Percentiles rank a stretch among this genome's conserved stretches.
Conservation (phyloP, 2,113 vertebrate genomes). For the Platichthys flesus region DNA sequence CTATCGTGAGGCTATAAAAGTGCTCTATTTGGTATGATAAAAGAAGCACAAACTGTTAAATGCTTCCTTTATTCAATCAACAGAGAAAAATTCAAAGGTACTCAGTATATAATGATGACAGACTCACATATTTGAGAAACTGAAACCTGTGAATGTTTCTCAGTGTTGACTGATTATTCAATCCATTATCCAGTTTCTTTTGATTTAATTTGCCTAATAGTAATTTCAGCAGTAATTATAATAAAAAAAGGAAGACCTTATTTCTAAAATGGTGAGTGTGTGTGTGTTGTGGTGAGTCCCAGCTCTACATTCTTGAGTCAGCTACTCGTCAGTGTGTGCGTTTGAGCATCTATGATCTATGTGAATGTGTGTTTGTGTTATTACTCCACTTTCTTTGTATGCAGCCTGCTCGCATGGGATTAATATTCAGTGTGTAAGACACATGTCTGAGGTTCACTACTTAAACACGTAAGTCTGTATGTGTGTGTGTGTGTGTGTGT, state of each 20-base stretch:
- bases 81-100: no score
- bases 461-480: slow-evolving; percentile 1
- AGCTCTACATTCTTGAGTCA: not conserved
- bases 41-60: not conserved
- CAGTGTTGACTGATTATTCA: not conserved
- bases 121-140: no score
- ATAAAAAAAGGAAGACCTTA: not conserved
- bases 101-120: no score
- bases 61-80: no score
- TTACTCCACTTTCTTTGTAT: not conserved
- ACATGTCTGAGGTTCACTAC: not conserved
- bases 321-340: not conserved
- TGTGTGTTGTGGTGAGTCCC: no score
- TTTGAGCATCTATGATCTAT: not conserved
- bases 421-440: not conserved
- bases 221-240: no score
- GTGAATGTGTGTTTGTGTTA: not conserved
- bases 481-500: slow-evolving; percentile 31
- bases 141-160: no score
- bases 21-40: not conserved
- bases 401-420: not conserved
- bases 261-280: no score
- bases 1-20: not conserved
- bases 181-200: not conserved
- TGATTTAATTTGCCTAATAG: not conserved